Conservation (phyloP, 2,113 vertebrate genomes). For the Emydura subglobosa region DNA sequence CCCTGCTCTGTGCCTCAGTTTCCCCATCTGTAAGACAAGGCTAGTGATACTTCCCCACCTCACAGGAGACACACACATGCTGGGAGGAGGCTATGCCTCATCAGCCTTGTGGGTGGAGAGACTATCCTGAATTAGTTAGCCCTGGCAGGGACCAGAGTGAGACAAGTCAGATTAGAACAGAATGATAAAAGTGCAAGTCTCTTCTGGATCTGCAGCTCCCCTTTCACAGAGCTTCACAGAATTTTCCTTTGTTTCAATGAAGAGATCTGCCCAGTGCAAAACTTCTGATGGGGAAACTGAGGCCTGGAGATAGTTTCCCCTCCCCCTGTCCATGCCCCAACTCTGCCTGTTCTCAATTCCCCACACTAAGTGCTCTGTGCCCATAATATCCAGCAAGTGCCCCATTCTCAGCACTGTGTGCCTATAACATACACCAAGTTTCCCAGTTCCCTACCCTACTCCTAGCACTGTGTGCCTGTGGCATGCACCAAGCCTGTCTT, state of each 20-base stretch:
- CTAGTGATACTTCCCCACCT: not conserved
- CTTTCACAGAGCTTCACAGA: not conserved
- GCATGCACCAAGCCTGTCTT: too few species aligned
- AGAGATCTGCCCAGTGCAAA: too few species aligned
- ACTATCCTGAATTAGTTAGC: conserved; percentile 37
- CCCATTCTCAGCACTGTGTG: too few species aligned
- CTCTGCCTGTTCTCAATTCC: too few species aligned
- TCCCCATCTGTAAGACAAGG: not conserved
- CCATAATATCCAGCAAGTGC: too few species aligned
- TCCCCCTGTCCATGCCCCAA: too few species aligned
- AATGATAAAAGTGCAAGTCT: not conserved
- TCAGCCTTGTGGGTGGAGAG: conserved; percentile 55
- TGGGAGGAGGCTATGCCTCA: conserved; percentile 40
- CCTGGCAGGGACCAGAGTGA: not conserved
- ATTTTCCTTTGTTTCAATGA: not conserved
- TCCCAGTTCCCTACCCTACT: too few species aligned
- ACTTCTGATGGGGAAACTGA: too few species aligned
- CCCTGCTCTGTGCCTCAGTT: not conserved
- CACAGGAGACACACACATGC: not conserved
- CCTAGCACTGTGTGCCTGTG: too few species aligned
- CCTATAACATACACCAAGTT: too few species aligned
- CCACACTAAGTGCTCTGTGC: too few species aligned
- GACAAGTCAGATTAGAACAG: conserved; percentile 16
- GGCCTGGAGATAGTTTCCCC: too few species aligned
- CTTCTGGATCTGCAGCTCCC: not conserved